phyloP scores from a whole-genome alignment of 2,113 vertebrate species.

The Chroicocephalus ridibundus region DNA sequence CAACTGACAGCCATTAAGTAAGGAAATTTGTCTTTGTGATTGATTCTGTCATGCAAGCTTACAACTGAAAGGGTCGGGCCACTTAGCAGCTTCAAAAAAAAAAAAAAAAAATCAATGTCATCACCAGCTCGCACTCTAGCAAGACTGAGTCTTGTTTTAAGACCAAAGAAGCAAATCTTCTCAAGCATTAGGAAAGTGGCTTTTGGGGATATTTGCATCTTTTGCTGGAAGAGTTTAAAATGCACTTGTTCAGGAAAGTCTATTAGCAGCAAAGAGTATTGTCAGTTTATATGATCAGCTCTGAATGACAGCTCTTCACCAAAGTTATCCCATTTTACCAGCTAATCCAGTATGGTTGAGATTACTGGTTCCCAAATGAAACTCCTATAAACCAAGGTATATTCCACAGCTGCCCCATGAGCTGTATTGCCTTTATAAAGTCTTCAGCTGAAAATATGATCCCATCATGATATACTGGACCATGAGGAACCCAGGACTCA shows the following conservation, averaged over 20 bases:
- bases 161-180: background rate
- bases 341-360: background rate
- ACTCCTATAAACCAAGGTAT: background rate
- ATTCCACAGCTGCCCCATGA: background rate
- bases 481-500: background rate
- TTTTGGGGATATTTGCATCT: background rate
- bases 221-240: background rate
- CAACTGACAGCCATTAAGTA: background rate
- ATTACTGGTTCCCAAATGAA: background rate
- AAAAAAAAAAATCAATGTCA: background rate
- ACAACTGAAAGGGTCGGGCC: background rate
- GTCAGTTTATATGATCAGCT: background rate
- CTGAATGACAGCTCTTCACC: background rate
- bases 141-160: background rate
- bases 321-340: background rate
- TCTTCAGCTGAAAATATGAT: background rate
- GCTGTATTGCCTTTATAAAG: background rate
- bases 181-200: background rate
- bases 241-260: background rate
- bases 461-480: background rate
- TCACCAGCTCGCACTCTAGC: background rate
- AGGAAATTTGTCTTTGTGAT: background rate
- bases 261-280: background rate
- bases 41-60: background rate
- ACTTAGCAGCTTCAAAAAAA: background rate